phyloP scores from a whole-genome alignment of 2,797 vertebrate genomes.

The Diceros bicornis region DNA sequence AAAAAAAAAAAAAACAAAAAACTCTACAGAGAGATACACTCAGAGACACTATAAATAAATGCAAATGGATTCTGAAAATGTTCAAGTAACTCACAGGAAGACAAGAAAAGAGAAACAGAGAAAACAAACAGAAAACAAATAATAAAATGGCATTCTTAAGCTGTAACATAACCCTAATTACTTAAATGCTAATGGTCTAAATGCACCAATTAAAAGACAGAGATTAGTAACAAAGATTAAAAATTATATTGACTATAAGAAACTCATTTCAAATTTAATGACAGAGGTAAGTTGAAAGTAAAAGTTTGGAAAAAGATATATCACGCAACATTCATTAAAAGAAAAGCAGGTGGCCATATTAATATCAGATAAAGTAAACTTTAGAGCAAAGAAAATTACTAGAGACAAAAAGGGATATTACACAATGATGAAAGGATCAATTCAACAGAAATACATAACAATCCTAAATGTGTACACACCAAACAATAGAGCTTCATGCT shows the following conservation, averaged over 20 bases:
- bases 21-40: not conserved
- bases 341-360: not conserved
- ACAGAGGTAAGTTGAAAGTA: not conserved
- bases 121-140: not conserved
- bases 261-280: constrained; percentile 49
- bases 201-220: not conserved
- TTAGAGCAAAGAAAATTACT: not conserved
- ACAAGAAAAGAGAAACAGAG: not conserved
- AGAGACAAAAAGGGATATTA: not conserved
- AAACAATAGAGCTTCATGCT: not conserved
- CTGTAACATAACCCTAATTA: not conserved
- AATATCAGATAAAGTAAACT: not conserved
- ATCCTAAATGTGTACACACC: not conserved
- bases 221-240: not conserved
- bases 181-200: not conserved
- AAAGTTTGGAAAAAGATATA: not conserved
- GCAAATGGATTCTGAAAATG: not conserved
- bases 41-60: not conserved
- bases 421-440: not conserved
- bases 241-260: not conserved
- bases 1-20: no score
- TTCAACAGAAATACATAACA: not conserved
- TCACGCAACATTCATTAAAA: not conserved
- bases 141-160: not conserved
- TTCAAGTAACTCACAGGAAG: not conserved